phyloP scores from a whole-genome alignment of 2,113 vertebrate genomes.

The Heterotis niloticus region DNA sequence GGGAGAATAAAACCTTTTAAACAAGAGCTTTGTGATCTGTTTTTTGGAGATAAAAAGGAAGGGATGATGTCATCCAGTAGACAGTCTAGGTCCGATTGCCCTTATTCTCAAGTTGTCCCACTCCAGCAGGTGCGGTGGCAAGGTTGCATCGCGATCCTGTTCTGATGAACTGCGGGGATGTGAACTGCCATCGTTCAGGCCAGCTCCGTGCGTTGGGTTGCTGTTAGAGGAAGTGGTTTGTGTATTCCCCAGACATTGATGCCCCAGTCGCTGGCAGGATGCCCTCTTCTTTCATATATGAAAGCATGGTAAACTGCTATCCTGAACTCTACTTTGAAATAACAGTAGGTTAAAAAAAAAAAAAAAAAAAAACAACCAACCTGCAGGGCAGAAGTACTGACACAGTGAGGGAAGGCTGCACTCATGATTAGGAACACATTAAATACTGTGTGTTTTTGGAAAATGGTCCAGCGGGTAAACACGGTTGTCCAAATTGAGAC shows the following conservation, averaged over 20 bases:
- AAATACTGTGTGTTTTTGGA: constrained; percentile 2
- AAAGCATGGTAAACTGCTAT: no score
- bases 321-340: neutral
- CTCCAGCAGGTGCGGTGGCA: constrained; percentile 17
- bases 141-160: neutral
- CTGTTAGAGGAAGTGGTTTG: no score
- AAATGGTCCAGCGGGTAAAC: constrained; percentile 13
- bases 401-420: neutral
- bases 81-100: constrained; percentile 58
- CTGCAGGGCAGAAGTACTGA: constrained; percentile 3
- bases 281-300: neutral
- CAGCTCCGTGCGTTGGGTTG: neutral
- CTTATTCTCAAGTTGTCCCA: constrained; percentile 21
- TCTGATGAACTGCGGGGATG: neutral
- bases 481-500: constrained; percentile 1
- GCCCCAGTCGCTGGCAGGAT: neutral
- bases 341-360: neutral
- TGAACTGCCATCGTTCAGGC: neutral
- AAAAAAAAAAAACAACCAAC: no score
- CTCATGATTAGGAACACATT: neutral
- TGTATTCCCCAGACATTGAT: no score
- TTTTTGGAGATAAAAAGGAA: constrained; percentile 21
- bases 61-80: constrained; percentile 41
- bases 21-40: constrained; percentile 31
- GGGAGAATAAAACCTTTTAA: constrained; percentile 14